Evolutionary conservation across 1,140 invertebrate genomes (phyloP).

Genomic region (Physella acuta): DNA sequence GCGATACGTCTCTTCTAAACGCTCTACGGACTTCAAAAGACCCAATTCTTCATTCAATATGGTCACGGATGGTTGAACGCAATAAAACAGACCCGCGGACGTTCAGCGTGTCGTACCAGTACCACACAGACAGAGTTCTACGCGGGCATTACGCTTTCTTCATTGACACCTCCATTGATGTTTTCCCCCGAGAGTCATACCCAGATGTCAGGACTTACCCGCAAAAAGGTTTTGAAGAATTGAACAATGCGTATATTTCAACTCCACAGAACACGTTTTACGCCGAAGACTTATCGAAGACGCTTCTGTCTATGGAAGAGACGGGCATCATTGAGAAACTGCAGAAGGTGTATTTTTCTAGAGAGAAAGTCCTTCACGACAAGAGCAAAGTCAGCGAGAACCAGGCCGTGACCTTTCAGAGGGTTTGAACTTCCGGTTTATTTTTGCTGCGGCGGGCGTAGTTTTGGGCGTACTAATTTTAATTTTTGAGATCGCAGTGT

Average conservation of each 20-base stretch:
- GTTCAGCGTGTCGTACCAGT: neutral
- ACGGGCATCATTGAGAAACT: neutral
- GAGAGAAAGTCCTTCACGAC: neutral
- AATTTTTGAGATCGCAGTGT: too few relatives aligned
- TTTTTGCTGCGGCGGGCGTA: too few relatives aligned
- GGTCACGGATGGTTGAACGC: neutral
- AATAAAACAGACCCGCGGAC: constrained; percentile 5
- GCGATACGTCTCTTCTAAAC: neutral
- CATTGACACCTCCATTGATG: neutral
- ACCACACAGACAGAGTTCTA: neutral
- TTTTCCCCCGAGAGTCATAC: neutral
- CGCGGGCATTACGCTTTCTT: neutral
- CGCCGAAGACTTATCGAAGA: neutral
- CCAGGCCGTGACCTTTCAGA: neutral
- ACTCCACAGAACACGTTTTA: constrained; percentile 2
- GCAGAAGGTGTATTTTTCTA: neutral
- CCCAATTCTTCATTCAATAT: neutral
- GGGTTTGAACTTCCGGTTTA: neutral
- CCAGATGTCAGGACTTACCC: neutral
- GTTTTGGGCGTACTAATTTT: too few relatives aligned
- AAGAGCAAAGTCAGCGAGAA: neutral
- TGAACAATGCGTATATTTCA: neutral
- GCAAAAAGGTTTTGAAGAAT: neutral
- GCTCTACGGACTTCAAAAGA: neutral
- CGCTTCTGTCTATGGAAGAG: neutral